phyloP scores from a whole-genome alignment of 37 sponge, comb jelly and placozoan genomes.

The Mnemiopsis leidyi region DNA sequence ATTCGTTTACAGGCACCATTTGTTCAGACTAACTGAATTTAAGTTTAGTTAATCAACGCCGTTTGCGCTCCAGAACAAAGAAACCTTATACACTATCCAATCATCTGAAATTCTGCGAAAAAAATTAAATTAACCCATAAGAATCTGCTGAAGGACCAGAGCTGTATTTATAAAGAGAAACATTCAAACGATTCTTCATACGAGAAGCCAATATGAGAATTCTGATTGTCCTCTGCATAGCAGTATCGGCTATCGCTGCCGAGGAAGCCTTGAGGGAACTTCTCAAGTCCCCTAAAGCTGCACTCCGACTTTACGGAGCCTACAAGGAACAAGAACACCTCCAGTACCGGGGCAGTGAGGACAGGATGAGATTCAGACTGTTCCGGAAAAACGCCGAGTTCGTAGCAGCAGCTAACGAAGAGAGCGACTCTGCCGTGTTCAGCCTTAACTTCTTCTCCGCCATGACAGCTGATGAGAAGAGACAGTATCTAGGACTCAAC shows the following conservation, averaged over 20 bases:
- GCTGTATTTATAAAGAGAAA: neutral
- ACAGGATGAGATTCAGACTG: neutral
- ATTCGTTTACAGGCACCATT: neutral
- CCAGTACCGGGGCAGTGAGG: neutral
- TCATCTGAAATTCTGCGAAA: neutral
- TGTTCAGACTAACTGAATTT: neutral
- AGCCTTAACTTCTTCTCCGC: slow-evolving; percentile 5
- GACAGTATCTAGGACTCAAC: neutral
- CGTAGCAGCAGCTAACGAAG: neutral
- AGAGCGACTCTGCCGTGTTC: neutral
- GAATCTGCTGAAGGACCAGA: neutral
- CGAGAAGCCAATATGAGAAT: neutral
- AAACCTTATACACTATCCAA: neutral
- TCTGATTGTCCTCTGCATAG: neutral
- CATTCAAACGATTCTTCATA: neutral
- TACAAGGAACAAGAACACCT: neutral
- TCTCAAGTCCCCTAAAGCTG: neutral
- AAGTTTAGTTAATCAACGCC: neutral
- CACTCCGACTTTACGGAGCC: neutral
- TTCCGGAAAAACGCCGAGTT: neutral
- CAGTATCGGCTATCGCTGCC: slow-evolving; percentile 6
- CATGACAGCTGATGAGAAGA: slow-evolving; percentile 2
- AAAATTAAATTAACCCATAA: neutral
- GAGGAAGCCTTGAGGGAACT: slow-evolving; percentile 8
- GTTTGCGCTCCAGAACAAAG: neutral